Base-by-base conservation (phyloP, 2,797 vertebrate species). In the Momotus momota region DNA sequence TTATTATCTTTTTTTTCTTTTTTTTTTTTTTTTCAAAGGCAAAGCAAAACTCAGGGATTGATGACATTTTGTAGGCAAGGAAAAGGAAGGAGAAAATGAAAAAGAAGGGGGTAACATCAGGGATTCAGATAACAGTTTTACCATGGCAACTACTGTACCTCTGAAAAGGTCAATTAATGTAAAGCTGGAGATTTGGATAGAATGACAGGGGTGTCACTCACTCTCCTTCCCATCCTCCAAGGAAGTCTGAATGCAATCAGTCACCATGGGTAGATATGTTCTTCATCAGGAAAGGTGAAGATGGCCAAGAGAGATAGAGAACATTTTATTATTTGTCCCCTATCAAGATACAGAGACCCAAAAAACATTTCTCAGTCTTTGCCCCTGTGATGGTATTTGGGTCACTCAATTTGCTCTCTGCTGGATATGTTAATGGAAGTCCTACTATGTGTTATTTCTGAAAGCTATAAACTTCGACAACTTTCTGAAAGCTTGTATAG, bases 341-440 rank as follows among this genome's bases (percentile, higher is more conserved):
- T 75, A 17, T 52, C 35, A 55, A 91, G 90, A 92, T 60, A 70
- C 11, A 79, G 43, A n/a, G 21, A 89, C 80, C 16, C 5, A 90
- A 48, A 91, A 91, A 64, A 2, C 7, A 26, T 66, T 79, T 69
- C 48, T 75, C n/a, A 62, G 29, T 62, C 67, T 83, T 80, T 92
- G 43, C 43, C 25, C 49, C 14, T 74, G 15, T 74, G 54, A 65
- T 61, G 60, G 22, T 77, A 46, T 81, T 22, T 80, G 57, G 41
- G 82, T 94, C 69, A 93, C 40, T 82, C 41, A 70, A 38, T 93
- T 93, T 94, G 23, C 21, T 84, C 51, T 88, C 58, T 92, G 38
- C 61, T 60, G 58, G 66, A 26, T 86, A 79, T 86, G 58, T 75
- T 88, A 93, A 81, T 72, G 46, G 46, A 58, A 90, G 57, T 90